Percentiles rank a stretch among this genome's conserved stretches.
These are phyloP conservation scores for Oryzaephilus surinamensis DNA, from an alignment of 1,140 invertebrate genomes.

Conservation along the genomic window DNA sequence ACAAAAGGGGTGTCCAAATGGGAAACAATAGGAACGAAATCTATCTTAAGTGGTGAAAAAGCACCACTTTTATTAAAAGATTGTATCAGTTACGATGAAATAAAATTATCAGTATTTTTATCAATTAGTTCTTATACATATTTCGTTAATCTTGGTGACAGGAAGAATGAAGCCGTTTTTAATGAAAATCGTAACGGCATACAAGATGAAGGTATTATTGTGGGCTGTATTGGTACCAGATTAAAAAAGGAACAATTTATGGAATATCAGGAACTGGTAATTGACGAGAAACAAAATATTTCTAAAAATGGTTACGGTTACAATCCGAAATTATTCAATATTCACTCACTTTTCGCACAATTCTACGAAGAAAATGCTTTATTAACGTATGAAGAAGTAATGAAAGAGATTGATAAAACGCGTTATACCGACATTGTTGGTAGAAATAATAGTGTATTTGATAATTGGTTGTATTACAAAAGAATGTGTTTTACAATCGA, in stretches of 20 bases:
- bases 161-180: constrained; percentile 19
- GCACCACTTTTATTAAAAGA: constrained; percentile 29
- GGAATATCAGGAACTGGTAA: constrained; percentile 41
- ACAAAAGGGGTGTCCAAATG: constrained; percentile 37
- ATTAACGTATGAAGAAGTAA: constrained; percentile 13
- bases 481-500: constrained; percentile 28
- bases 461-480: constrained; percentile 29
- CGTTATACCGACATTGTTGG: too few relatives aligned
- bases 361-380: constrained; percentile 24
- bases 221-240: constrained; percentile 38
- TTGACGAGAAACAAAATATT: constrained; percentile 37
- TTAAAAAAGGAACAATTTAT: constrained; percentile 36
- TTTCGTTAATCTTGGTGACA: constrained; percentile 23
- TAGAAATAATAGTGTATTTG: constrained; percentile 21
- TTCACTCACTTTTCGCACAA: constrained; percentile 28
- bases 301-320: constrained; percentile 36
- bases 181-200: constrained; percentile 11
- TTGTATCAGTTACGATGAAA: constrained; percentile 26
- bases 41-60: too few relatives aligned
- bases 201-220: constrained; percentile 21
- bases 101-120: constrained; percentile 26
- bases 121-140: constrained; percentile 23
- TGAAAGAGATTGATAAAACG: too few relatives aligned
- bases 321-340: constrained; percentile 33
- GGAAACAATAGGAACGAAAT: constrained; percentile 38